Conservation (phyloP, 2,113 vertebrate species). For the Pipra filicauda region DNA sequence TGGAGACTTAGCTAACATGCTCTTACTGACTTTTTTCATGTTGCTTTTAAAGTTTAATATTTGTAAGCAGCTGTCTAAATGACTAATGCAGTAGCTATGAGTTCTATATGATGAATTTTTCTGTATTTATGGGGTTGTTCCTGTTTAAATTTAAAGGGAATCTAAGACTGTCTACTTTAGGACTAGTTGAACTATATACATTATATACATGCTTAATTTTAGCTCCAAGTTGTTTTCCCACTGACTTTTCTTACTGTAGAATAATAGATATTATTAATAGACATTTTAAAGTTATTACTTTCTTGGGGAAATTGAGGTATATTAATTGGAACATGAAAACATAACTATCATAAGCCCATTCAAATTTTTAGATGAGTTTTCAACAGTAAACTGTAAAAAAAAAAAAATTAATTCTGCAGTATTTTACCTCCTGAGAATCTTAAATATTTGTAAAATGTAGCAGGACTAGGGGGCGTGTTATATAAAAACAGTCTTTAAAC, state of each 20-base stretch:
- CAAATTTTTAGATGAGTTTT: neutral
- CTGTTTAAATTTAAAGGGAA: neutral
- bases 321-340: neutral
- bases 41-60: constrained; percentile 23
- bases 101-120: constrained; percentile 15
- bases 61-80: constrained; percentile 47
- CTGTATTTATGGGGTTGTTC: neutral
- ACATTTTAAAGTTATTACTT: neutral
- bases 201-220: neutral
- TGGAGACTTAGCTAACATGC: neutral
- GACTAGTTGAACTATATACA: neutral
- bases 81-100: constrained; percentile 31
- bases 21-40: neutral
- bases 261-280: neutral
- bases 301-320: neutral
- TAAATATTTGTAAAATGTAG: neutral
- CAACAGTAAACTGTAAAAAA: neutral
- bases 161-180: neutral
- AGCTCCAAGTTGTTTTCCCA: neutral
- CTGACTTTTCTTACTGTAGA: neutral
- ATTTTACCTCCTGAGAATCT: neutral
- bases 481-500: neutral
- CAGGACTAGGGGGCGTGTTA: neutral
- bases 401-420: neutral
- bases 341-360: neutral